Evolutionary conservation across 1,140 invertebrate species (phyloP), one percentile per base, ranked within the genome.

Genomic region (Schlechtendalia chinensis): DNA sequence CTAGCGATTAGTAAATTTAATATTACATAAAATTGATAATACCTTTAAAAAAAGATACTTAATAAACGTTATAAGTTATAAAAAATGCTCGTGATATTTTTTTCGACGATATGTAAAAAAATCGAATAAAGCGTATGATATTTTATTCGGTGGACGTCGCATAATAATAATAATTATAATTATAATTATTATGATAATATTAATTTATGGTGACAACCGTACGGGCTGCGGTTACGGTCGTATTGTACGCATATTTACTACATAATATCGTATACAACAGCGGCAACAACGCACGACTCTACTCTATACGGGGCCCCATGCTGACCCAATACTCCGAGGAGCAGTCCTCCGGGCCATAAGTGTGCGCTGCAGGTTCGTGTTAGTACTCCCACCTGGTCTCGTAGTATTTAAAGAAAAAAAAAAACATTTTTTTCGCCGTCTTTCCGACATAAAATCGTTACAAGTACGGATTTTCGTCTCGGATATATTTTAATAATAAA

Each of bases 141-240:
- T 50, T 39, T 4, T 53, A 71, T 71, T 24, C n/a, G 71, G 16
- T n/a, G 1, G 32, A 58, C 54, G 19, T 58, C 54, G 14, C 29
- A 16, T 12, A 1, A 32, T 58, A 16, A 58, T 75, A 75, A 58
- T 53, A 53, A 27, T n/a, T n/a, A n/a, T n/a, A n/a, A n/a, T n/a
- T n/a, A n/a, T 29, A 22, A 74, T 56, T 22, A 56, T 58, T 75
- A 59, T 59, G n/a, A 54, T 75, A 39, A 45, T 75, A 75, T 75
- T 59, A 32, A 75, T 75, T 75, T 75, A 75, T 29, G 72, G 58
- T 54, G 72, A 75, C 54, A 75, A 75, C n/a, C 29, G 39, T 29
- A 32, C n/a, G 12, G 29, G 19, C 54, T 1, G 53, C 11, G 14
- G 8, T n/a, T 59, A 29, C 5, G 53, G 27, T 14, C 24, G n/a